phyloP scores from a whole-genome alignment of 2,888 invertebrate genomes.

The Didymodactylos carnosus region DNA sequence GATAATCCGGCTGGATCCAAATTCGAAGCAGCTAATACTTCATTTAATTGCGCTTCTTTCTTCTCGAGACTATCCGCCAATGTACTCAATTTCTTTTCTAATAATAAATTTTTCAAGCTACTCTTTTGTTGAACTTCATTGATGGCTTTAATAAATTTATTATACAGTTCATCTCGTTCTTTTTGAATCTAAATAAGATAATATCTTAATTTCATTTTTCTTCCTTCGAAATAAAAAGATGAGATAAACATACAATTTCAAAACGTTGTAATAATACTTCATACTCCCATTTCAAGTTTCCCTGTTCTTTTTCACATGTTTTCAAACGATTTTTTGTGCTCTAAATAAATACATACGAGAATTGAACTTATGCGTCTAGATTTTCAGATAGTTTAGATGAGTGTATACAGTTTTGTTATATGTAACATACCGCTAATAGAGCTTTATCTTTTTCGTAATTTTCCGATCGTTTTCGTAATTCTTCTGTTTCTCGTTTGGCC shows the following conservation, averaged over 20 bases:
- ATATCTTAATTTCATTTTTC: no score
- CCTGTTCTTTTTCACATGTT: not conserved
- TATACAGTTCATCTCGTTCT: conserved; percentile 58
- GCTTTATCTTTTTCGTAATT: conserved; percentile 67
- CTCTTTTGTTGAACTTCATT: conserved; percentile 69
- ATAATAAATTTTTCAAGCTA: conserved; percentile 55
- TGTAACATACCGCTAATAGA: conserved; percentile 36
- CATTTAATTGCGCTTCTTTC: conserved; percentile 48
- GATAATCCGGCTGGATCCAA: conserved; percentile 40
- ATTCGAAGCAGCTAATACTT: conserved; percentile 45
- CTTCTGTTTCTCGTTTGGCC: conserved; percentile 48
- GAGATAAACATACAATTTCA: conserved; percentile 41
- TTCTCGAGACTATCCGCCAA: conserved; percentile 48
- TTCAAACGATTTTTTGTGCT: not conserved
- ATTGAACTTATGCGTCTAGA: no score
- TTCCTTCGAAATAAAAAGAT: not conserved
- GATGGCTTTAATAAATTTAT: conserved; percentile 58
- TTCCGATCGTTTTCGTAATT: conserved; percentile 53
- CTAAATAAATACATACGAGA: not conserved
- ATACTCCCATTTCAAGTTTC: conserved; percentile 43
- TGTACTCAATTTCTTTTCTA: conserved; percentile 54
- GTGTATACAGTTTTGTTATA: not conserved
- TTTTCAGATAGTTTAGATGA: no score
- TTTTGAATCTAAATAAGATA: conserved; percentile 37
- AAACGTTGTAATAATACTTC: conserved; percentile 55